Conservation (phyloP, 2,797 vertebrate genomes). For the Mus minutoides region DNA sequence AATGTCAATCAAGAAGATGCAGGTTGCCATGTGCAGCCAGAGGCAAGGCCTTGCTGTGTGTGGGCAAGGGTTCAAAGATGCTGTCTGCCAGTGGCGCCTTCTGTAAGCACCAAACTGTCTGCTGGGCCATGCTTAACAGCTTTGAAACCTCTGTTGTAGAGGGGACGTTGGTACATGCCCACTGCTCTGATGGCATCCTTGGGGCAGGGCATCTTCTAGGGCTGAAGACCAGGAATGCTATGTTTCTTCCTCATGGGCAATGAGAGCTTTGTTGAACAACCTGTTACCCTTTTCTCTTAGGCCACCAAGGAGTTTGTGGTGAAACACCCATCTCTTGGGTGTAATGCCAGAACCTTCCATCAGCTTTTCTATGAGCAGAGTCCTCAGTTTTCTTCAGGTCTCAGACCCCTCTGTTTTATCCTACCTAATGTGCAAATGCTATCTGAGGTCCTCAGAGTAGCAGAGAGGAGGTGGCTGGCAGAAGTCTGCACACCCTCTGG, state of each 20-base stretch:
- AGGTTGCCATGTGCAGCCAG: neutral
- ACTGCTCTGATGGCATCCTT: neutral
- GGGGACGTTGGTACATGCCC: neutral
- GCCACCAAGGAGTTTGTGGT: neutral
- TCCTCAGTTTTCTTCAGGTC: neutral
- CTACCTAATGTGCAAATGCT: neutral
- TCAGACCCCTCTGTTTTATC: conserved; percentile 13
- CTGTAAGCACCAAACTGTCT: conserved; percentile 17
- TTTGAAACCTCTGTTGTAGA: neutral
- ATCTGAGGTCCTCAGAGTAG: neutral
- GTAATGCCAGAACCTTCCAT: neutral
- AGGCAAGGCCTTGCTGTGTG: neutral
- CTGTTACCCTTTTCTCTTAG: conserved; percentile 17
- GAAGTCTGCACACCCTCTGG: neutral
- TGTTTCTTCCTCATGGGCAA: neutral
- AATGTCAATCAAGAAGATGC: neutral
- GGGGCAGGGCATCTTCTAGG: neutral
- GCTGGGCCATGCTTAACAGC: neutral
- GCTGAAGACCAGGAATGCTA: neutral
- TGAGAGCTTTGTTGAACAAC: neutral
- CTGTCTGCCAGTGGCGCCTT: conserved; percentile 7
- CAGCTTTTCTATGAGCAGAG: neutral
- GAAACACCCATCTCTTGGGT: neutral
- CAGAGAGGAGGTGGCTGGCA: neutral
- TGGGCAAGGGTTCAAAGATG: conserved; percentile 11